These are phyloP conservation scores for Phrynocephalus vlangalii DNA, from an alignment of 2,797 vertebrate genomes.

Conservation along the genomic window DNA sequence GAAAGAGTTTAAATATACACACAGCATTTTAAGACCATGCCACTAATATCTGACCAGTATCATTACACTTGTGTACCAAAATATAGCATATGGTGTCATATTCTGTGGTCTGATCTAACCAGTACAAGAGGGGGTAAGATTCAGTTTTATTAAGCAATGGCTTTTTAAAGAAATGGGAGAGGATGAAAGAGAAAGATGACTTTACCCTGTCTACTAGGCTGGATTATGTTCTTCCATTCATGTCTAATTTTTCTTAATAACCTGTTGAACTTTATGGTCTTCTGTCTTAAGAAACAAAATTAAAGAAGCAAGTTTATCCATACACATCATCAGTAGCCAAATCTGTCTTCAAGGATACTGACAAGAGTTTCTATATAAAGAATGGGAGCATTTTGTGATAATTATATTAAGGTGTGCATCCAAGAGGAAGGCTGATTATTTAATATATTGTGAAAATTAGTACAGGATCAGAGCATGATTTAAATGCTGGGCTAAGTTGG, in stretches of 20 bases:
- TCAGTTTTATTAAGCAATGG: not conserved
- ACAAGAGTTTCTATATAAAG: not conserved
- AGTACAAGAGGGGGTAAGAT: not conserved
- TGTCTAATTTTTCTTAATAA: slow-evolving; percentile 28
- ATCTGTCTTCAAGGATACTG: not conserved
- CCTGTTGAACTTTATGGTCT: slow-evolving; percentile 29
- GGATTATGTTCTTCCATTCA: slow-evolving; percentile 7
- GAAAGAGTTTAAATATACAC: slow-evolving; percentile 16
- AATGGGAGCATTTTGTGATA: not conserved
- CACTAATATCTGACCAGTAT: slow-evolving; percentile 26
- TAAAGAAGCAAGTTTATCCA: not conserved
- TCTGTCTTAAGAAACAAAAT: not conserved
- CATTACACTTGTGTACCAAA: slow-evolving; percentile 39
- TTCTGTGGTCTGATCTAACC: slow-evolving; percentile 2
- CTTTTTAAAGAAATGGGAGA: too few species aligned
- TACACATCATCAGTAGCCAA: not conserved
- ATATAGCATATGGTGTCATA: slow-evolving; percentile 27
- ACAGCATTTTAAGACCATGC: slow-evolving; percentile 42
- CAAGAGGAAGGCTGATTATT: too few species aligned
- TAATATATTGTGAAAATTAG: not conserved
- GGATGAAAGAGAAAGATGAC: not conserved
- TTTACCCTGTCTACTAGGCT: not conserved
- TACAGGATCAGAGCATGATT: not conserved
- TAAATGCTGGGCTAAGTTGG: not conserved
- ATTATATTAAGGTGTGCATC: not conserved